Percentiles rank a stretch among this genome's conserved stretches.
Conservation (phyloP, 2,797 vertebrate genomes). For the Prionace glauca region DNA sequence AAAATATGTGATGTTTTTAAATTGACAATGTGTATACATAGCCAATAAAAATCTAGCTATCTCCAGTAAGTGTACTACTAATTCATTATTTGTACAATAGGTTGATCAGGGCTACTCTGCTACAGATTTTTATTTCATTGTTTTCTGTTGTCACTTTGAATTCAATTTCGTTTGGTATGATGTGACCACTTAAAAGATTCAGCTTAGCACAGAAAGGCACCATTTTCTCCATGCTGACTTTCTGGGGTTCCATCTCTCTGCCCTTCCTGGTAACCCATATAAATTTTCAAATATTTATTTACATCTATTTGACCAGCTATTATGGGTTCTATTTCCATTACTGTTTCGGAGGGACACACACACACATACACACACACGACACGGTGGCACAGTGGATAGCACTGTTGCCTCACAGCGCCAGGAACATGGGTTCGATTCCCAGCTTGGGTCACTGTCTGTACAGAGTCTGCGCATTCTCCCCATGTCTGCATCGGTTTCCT, state of each 20-base stretch:
- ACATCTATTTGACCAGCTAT: neutral
- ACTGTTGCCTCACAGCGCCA: no score
- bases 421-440: no score
- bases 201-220: neutral
- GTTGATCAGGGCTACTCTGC: neutral
- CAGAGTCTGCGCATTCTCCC: no score
- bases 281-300: neutral
- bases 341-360: neutral
- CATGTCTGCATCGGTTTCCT: no score
- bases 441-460: no score
- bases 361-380: no score
- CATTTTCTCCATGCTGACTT: neutral
- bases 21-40: neutral
- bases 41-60: neutral
- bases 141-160: neutral
- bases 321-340: neutral
- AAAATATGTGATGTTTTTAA: slow-evolving; percentile 6
- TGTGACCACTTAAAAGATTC: neutral
- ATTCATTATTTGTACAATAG: neutral
- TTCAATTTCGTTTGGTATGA: neutral
- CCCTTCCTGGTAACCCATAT: neutral
- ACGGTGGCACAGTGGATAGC: no score
- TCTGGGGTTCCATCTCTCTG: neutral
- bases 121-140: neutral
- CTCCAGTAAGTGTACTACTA: neutral